phyloP scores from a whole-genome alignment of 2,888 invertebrate genomes.

The Blastobasis adustella region DNA sequence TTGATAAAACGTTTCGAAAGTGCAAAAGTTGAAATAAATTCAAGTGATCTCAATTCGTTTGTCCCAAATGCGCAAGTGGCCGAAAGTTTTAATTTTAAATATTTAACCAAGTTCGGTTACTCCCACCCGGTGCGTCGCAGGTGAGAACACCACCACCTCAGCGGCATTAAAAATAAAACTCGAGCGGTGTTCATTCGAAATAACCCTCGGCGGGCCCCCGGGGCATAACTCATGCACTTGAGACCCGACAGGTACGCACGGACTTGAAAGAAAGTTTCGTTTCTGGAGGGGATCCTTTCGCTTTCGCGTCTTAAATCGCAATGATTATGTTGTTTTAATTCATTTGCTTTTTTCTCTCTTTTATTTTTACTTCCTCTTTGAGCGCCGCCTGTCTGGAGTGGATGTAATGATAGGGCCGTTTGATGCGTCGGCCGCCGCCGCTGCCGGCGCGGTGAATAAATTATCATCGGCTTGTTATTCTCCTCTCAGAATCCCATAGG shows the following conservation, averaged over 20 bases:
- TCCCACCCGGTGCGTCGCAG: slow-evolving; percentile 26
- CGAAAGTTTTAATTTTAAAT: too few species aligned
- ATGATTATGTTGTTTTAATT: slow-evolving; percentile 74
- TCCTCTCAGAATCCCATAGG: too few species aligned
- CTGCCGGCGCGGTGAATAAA: too few species aligned
- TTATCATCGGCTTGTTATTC: too few species aligned
- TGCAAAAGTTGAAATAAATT: too few species aligned
- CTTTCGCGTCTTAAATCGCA: slow-evolving; percentile 63
- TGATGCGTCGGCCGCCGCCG: slow-evolving; percentile 22
- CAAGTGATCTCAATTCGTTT: too few species aligned
- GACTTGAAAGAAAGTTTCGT: slow-evolving; percentile 71
- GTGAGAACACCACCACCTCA: slow-evolving; percentile 56
- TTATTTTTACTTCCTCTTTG: slow-evolving; percentile 56
- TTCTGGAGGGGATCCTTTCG: slow-evolving; percentile 60
- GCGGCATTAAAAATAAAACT: slow-evolving; percentile 57
- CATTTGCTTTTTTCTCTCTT: slow-evolving; percentile 64
- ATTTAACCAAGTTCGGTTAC: too few species aligned
- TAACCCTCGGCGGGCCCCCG: slow-evolving; percentile 52
- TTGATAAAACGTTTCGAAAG: too few species aligned
- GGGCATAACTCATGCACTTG: slow-evolving; percentile 72
- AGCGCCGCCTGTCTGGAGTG: slow-evolving; percentile 69
- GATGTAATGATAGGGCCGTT: slow-evolving; percentile 41
- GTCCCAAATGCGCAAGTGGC: too few species aligned
- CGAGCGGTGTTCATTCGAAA: slow-evolving; percentile 64
- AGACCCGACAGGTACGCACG: slow-evolving; percentile 67